Base-by-base conservation (phyloP, 1,140 invertebrate genomes). In the Panulirus ornatus region DNA sequence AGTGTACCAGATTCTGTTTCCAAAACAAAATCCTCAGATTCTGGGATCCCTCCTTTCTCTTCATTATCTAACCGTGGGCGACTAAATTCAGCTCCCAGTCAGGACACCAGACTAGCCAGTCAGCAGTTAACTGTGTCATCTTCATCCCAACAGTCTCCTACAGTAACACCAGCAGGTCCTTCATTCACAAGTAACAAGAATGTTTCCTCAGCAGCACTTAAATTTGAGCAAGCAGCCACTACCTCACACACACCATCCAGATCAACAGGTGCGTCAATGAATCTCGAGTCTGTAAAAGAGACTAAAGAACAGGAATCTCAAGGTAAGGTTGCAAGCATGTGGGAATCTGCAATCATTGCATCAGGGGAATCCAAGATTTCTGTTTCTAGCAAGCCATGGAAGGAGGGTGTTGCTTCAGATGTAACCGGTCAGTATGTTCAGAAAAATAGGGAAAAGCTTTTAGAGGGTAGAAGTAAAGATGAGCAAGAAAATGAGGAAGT, bases 251-350 rank as follows among this genome's bases (percentile, higher is more conserved):
- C 51, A 70, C 47, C 66, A 27, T n/a, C 19, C 22, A 78, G 34
- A 38, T 42, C 36, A 14, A 54, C 91, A 91, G 91, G 91, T 91
- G 85, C 91, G 91, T 91, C 81, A 27, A n/a, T n/a, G 54, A 84
- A 84, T n/a, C 42, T 89, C 42, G 87, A 71, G 27, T 22, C 71
- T 22, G 86, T 76, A 16, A 47, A 54, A 40, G 79, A 75, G 34
- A 71, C 38, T 27, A 38, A 40, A 22, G 70, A 66, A 16, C 85
- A 78, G 27, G 75, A 40, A 19, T 73, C 58, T 47, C n/a, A 84
- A 85, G 85, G 86, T 90, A 92, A 92, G 91, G 91, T 92, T 42
- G 70, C 78, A 16, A 86, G 51, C 63, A 63, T 92, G 63, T 92
- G 91, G 91, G 87, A 90, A 42, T 76, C 84, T 36, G 91, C 91